Conservation (phyloP, 2,888 invertebrate species). For the Geophilus truncorum region DNA sequence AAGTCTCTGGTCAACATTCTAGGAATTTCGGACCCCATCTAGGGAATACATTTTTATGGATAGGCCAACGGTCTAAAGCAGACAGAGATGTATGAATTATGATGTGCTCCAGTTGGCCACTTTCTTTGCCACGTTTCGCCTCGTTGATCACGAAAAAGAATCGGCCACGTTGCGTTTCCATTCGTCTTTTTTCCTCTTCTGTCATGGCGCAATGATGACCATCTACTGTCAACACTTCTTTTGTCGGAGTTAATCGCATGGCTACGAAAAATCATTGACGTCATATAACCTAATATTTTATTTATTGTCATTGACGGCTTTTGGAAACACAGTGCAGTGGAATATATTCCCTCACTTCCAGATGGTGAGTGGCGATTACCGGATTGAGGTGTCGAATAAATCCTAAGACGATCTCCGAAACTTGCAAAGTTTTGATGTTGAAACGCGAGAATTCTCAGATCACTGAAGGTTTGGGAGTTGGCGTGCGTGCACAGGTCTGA, state of each 20-base stretch:
- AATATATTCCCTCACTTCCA: neutral
- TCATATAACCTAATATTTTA: neutral
- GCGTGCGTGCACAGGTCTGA: neutral
- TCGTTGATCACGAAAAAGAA: neutral
- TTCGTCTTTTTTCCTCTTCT: neutral
- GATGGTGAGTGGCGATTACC: neutral
- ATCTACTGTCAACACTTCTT: conserved; percentile 17
- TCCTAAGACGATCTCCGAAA: neutral
- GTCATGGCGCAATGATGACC: neutral
- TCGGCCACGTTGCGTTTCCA: neutral
- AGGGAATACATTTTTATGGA: conserved; percentile 12
- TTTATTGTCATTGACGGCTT: neutral
- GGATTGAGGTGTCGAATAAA: neutral
- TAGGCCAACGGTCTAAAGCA: neutral
- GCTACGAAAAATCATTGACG: neutral
- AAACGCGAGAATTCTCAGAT: neutral
- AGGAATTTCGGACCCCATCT: neutral
- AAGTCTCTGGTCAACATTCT: conserved; percentile 22
- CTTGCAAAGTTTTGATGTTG: neutral
- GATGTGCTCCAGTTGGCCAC: conserved; percentile 24
- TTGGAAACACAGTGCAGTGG: no score
- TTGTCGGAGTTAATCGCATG: neutral
- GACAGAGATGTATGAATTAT: conserved; percentile 21
- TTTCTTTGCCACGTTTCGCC: conserved; percentile 16
- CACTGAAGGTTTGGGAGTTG: neutral